Percentiles rank a stretch among this genome's conserved stretches.
Evolutionary conservation across 2,113 vertebrate species (phyloP).

Genomic region (Ailuropoda melanoleuca): DNA sequence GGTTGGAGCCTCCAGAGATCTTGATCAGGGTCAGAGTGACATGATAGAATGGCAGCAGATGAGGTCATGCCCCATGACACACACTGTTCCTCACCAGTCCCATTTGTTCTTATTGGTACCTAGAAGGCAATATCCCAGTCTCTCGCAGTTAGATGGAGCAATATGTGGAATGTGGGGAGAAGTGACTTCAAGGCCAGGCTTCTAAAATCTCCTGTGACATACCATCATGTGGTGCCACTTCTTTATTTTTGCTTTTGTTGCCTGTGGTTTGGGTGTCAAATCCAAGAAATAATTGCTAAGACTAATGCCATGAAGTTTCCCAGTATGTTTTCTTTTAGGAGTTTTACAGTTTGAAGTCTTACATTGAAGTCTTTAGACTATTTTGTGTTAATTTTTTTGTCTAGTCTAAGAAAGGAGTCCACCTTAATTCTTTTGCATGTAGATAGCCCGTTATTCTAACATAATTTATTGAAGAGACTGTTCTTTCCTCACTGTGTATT

Average conservation of each 20-base stretch:
- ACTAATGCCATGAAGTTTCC: neutral
- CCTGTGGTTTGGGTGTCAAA: neutral
- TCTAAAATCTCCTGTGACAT: neutral
- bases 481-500: neutral
- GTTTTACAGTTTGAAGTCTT: neutral
- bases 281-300: neutral
- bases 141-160: neutral
- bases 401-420: neutral
- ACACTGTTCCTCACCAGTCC: neutral
- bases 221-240: neutral
- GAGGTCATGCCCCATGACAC: neutral
- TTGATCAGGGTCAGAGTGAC: neutral
- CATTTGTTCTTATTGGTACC: neutral
- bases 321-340: neutral
- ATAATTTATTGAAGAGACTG: neutral
- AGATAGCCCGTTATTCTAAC: neutral
- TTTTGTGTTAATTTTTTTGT: neutral
- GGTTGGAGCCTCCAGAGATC: neutral
- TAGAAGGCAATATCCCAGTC: neutral
- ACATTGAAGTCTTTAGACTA: neutral
- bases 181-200: neutral
- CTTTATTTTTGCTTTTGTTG: neutral
- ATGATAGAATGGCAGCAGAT: neutral
- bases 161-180: too few species aligned
- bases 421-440: neutral